Conservation (phyloP, 1,140 invertebrate species). For the Hypsibius dujardini region DNA sequence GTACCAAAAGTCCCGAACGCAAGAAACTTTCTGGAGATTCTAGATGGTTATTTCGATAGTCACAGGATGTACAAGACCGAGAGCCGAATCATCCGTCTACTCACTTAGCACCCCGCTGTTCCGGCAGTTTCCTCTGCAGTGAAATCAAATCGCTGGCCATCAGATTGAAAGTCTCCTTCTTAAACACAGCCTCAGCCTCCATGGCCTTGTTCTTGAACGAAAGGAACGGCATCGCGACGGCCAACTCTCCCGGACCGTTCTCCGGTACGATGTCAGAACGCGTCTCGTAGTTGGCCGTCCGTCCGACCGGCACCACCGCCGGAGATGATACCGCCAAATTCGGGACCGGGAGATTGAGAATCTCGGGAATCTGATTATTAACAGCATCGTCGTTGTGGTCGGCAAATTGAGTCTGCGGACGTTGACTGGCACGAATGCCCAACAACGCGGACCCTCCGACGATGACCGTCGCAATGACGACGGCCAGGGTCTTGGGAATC, state of each 20-base stretch:
- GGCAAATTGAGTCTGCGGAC: too few species aligned
- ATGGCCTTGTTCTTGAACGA: not conserved
- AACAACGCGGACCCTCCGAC: not conserved
- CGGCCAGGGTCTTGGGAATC: not conserved
- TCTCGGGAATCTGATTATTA: too few species aligned
- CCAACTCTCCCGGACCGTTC: not conserved
- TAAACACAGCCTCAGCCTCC: not conserved
- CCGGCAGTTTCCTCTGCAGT: slow-evolving; percentile 69
- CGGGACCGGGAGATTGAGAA: too few species aligned
- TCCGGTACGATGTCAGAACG: not conserved
- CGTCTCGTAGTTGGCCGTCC: not conserved
- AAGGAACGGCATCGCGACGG: not conserved
- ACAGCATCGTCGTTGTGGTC: too few species aligned
- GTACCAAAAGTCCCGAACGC: too few species aligned
- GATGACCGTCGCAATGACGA: not conserved
- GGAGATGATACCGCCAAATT: too few species aligned
- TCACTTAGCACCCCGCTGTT: too few species aligned
- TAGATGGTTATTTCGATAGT: too few species aligned
- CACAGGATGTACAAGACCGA: too few species aligned
- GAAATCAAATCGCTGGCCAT: slow-evolving; percentile 77
- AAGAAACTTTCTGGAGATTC: too few species aligned
- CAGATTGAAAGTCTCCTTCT: slow-evolving; percentile 49
- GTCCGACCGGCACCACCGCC: too few species aligned
- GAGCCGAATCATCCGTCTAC: too few species aligned
- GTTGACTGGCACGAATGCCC: not conserved